Conservation (phyloP, 2,888 invertebrate species). For the Hemithea aestivaria region DNA sequence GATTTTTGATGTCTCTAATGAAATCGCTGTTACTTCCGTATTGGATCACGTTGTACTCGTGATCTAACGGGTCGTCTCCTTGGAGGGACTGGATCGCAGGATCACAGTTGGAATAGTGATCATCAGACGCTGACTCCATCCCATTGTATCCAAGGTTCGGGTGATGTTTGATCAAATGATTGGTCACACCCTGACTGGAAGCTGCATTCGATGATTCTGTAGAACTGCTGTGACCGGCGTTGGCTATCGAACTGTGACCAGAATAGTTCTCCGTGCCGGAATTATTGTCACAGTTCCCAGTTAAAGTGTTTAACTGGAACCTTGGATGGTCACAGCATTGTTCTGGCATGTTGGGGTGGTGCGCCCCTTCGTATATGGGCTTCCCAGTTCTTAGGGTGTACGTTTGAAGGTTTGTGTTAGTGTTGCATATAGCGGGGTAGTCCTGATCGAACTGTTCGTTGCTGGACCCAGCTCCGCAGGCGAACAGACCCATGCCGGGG, state of each 20-base stretch:
- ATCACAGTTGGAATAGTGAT: constrained; percentile 76
- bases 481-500: constrained; percentile 88
- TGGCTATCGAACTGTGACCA: constrained; percentile 79
- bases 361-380: constrained; percentile 84
- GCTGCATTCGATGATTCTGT: constrained; percentile 76
- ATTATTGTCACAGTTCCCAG: constrained; percentile 79
- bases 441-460: constrained; percentile 90
- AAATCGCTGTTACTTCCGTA: constrained; percentile 74
- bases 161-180: constrained; percentile 74
- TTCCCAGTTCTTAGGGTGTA: constrained; percentile 89
- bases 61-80: constrained; percentile 71
- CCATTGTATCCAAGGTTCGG: constrained; percentile 70
- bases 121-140: constrained; percentile 72
- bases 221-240: constrained; percentile 74
- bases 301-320: constrained; percentile 75
- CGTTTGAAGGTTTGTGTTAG: constrained; percentile 91
- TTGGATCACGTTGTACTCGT: constrained; percentile 76
- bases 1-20: constrained; percentile 73
- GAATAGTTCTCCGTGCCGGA: constrained; percentile 82
- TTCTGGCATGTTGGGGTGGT: constrained; percentile 62
- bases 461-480: constrained; percentile 90
- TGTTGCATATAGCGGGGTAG: constrained; percentile 91
- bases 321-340: constrained; percentile 70
- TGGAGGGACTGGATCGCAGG: constrained; percentile 72
- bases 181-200: constrained; percentile 72